Evolutionary conservation across 2,888 invertebrate genomes (phyloP).

Genomic region (Stenodema calcarata): DNA sequence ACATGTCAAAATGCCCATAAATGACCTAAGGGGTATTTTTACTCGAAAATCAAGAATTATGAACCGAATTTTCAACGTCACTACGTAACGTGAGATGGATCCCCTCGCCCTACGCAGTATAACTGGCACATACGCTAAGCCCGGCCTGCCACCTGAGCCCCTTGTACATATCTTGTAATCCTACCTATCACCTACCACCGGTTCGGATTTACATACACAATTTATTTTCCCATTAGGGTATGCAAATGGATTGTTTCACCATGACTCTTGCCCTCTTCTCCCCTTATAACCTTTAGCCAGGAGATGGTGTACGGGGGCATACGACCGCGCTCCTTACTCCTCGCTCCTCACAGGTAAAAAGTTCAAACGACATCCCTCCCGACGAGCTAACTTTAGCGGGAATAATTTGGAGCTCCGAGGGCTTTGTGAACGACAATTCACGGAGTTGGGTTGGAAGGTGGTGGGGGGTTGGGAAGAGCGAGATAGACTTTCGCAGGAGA

Average conservation of each 20-base stretch:
- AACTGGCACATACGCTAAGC: conserved; percentile 37
- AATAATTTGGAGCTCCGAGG: conserved; percentile 45
- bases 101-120: not conserved
- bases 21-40: not conserved
- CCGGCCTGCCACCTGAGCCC: conserved; percentile 1
- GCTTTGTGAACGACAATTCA: conserved; percentile 45
- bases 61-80: not conserved
- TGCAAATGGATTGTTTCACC: conserved; percentile 49
- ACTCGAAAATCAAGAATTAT: not conserved
- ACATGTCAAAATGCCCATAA: too few relatives aligned
- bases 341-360: conserved; percentile 15
- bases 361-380: conserved; percentile 44
- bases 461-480: not conserved
- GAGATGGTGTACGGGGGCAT: not conserved
- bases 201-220: conserved; percentile 48
- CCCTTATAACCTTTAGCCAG: not conserved
- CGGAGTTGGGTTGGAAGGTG: not conserved
- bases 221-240: conserved; percentile 51
- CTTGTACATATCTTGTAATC: conserved; percentile 46
- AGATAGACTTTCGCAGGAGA: not conserved
- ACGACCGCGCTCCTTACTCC: not conserved
- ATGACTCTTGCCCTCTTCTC: conserved; percentile 21
- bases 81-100: not conserved
- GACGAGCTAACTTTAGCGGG: conserved; percentile 44
- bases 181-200: conserved; percentile 43